Base-by-base conservation (phyloP, 2,797 vertebrate species). In the Buceros bicornis region DNA sequence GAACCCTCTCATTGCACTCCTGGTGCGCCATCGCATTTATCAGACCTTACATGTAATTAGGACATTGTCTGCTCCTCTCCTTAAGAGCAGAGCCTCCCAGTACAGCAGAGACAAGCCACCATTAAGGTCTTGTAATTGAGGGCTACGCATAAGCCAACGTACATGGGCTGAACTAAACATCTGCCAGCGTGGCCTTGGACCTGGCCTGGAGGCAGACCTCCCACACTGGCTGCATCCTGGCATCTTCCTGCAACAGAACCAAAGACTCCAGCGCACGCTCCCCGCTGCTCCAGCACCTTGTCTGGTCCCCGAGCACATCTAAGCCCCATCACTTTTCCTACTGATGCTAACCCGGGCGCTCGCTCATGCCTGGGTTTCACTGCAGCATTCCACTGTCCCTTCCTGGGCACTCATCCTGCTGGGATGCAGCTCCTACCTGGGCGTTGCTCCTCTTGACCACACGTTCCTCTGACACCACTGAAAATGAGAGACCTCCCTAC, bases 271-370 rank as follows among this genome's bases (percentile, higher is more conserved):
- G 60, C 1, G 2, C 29, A 14, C 1, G 1, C 8, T 29, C 31
- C 33, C 56, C 8, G 2, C 13, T 4, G 0, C 17, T 19, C 48
- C 33, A 15, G 56, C 33, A 15, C 43, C 50, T 53, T 4, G 6
- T 11, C 43, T 35, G 21, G 48, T 56, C 67, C 67, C 62, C 9
- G 19, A 10, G 25, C 43, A 4, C 28, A 2, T 11, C 28, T 5
- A 14, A 51, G 15, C 28, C 53, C 25, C 4, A 0, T 11, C 8
- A 1, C 16, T 48, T 87, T 21, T 15, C 50, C 43, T 35, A 5
- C 0, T 0, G 60, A 20, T 4, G 35, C 65, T 18, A 1, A 1
- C 58, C 70, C 1, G 7, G 20, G 73, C 0, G 0, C 24, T 33
- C 20, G 31, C 77, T 31, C 12, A 2, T 5, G 14, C 54, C 5